Evolutionary conservation across 2,113 vertebrate genomes (phyloP), one percentile per base, ranked within the genome.

Genomic region (Perca flavescens): DNA sequence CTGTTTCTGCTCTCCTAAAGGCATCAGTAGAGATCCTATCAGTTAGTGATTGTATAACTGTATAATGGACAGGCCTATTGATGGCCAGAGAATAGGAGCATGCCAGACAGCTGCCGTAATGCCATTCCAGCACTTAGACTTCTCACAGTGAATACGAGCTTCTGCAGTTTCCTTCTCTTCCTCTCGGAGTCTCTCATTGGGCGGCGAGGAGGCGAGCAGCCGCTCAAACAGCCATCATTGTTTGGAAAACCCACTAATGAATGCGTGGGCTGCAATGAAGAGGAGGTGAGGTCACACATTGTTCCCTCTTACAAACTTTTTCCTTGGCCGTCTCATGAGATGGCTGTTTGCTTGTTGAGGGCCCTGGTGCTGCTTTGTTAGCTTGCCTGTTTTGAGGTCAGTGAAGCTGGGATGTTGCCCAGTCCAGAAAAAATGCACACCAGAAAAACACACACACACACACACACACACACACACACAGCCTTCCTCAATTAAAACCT

Each of bases 261-360:
- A 91, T 90, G 40, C 40, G 10, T 0, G 40, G 40, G 40, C 10
- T 11, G 40, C 40, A 43, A 43, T 11, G 40, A 43, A 43, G 81
- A 49, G 60, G 82, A 86, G 90, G 64, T 86, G 90, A 94, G 78
- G 88, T 93, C 89, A 92, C 80, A 62, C 86, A 93, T 93, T 94
- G 87, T 93, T 92, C 65, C 80, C 82, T 60, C 77, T 83, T 85
- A 66, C 3, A 2, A 57, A 62, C 74, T 79, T 89, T 84, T 79
- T 84, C 50, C 62, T 50, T 17, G n/a, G 66, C 36, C 25, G 21
- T 81, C 87, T 83, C 86, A 6, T 50, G 67, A 70, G 82, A 75
- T 34, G 82, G 36, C 75, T 77, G 54, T 79, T 76, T 66, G 74
- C 64, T 56, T n/a, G 66, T 25, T 25, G 71, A 86, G 46, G 75